phyloP scores from a whole-genome alignment of 2,797 vertebrate species.

The Buphagus erythrorhynchus region DNA sequence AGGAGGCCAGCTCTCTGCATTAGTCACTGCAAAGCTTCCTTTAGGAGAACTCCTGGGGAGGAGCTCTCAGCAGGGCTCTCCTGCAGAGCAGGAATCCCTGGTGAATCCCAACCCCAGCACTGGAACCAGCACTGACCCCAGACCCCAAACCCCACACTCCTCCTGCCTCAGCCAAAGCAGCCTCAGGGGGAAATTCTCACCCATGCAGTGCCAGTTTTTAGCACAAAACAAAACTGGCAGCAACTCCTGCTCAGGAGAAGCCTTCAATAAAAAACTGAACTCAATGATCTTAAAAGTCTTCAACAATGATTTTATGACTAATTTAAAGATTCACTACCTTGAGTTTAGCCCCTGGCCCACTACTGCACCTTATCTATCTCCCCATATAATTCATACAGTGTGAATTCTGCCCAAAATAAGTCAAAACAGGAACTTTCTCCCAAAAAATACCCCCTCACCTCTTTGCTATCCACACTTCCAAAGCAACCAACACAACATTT shows the following conservation, averaged over 20 bases:
- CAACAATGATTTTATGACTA: neutral
- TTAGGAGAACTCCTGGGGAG: rapidly evolving
- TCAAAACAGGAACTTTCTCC: neutral
- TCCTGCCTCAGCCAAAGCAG: neutral
- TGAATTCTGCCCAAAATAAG: neutral
- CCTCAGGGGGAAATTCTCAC: too few species aligned
- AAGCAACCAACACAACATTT: neutral
- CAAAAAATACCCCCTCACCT: neutral
- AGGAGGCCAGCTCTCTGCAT: neutral
- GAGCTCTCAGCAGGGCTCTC: neutral
- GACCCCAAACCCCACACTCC: neutral
- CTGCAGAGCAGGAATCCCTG: neutral
- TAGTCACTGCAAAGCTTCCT: rapidly evolving
- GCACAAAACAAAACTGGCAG: neutral
- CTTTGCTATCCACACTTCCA: neutral
- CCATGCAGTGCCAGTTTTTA: neutral
- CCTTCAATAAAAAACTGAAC: neutral
- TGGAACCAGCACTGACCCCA: neutral
- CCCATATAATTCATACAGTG: rapidly evolving
- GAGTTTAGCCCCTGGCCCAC: neutral
- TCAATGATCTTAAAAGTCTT: rapidly evolving
- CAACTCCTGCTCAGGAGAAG: neutral
- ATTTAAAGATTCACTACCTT: neutral
- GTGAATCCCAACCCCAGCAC: rapidly evolving
- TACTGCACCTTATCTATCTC: too few species aligned